Percentiles rank a stretch among this genome's conserved stretches.
Evolutionary conservation across 2,797 vertebrate species (phyloP).

Genomic region (Rallus crepitans): DNA sequence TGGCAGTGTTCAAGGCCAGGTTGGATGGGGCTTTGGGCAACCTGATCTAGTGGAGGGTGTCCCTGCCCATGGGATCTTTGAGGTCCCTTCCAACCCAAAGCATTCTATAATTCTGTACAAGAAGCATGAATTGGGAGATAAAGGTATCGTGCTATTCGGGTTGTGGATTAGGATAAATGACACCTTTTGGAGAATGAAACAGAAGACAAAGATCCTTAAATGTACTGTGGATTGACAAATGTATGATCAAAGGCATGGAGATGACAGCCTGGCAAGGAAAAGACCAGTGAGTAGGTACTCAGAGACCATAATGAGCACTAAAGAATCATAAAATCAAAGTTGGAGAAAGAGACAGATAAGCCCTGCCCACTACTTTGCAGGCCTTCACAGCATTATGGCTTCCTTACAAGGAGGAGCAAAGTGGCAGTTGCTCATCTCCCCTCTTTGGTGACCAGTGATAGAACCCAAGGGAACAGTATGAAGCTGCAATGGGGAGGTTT

Average conservation of each 20-base stretch:
- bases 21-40: too few relatives aligned
- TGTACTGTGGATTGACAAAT: not conserved
- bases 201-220: not conserved
- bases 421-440: too few relatives aligned
- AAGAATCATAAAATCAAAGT: not conserved
- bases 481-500: too few relatives aligned
- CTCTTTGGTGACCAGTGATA: too few relatives aligned
- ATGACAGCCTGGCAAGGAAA: not conserved
- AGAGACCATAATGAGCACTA: fast-evolving
- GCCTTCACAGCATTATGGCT: not conserved
- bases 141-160: not conserved
- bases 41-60: too few relatives aligned
- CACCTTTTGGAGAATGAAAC: not conserved
- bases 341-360: not conserved
- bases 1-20: too few relatives aligned
- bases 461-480: too few relatives aligned
- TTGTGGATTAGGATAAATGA: not conserved
- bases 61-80: too few relatives aligned
- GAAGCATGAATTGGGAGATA: not conserved
- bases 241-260: not conserved
- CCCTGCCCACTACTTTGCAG: not conserved
- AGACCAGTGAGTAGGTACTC: too few relatives aligned
- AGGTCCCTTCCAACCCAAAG: too few relatives aligned
- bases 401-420: too few relatives aligned
- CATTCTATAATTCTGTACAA: not conserved